Evolutionary conservation across 2,113 vertebrate genomes (phyloP).

Genomic region (Ceyx cyanopectus): DNA sequence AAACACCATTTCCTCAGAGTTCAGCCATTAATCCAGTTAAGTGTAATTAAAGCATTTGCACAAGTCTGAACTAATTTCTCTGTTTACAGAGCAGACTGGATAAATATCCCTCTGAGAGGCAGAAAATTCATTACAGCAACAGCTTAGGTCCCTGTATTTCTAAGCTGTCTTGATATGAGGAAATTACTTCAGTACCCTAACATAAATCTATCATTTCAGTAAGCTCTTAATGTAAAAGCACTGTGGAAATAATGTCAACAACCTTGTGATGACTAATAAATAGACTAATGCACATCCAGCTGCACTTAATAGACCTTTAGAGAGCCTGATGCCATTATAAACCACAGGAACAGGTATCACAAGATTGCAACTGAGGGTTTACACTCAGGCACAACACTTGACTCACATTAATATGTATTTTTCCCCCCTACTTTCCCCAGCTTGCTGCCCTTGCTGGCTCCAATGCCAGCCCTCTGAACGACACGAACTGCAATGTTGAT

Average conservation of each 20-base stretch:
- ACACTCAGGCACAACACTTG: background rate
- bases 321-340: conserved; percentile 28
- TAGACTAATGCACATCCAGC: conserved; percentile 45
- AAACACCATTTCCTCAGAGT: conserved; percentile 41
- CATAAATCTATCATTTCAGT: conserved; percentile 51
- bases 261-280: conserved; percentile 62
- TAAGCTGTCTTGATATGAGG: conserved; percentile 59
- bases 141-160: conserved; percentile 56
- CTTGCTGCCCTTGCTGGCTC: background rate
- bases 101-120: conserved; percentile 63
- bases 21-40: conserved; percentile 67
- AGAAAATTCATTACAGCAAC: conserved; percentile 67
- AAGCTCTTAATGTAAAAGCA: conserved; percentile 57
- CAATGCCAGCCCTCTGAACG: background rate
- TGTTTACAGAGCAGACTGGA: conserved; percentile 69
- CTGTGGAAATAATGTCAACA: conserved; percentile 66
- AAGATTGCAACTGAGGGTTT: background rate
- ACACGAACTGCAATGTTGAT: background rate
- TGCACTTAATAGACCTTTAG: conserved; percentile 52
- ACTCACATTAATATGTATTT: background rate
- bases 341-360: conserved; percentile 28
- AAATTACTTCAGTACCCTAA: conserved; percentile 62
- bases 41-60: conserved; percentile 65
- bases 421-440: background rate
- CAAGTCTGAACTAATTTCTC: conserved; percentile 60